These are phyloP conservation scores for Rachycentron canadum DNA, from an alignment of 2,797 vertebrate genomes.

Conservation along the genomic window DNA sequence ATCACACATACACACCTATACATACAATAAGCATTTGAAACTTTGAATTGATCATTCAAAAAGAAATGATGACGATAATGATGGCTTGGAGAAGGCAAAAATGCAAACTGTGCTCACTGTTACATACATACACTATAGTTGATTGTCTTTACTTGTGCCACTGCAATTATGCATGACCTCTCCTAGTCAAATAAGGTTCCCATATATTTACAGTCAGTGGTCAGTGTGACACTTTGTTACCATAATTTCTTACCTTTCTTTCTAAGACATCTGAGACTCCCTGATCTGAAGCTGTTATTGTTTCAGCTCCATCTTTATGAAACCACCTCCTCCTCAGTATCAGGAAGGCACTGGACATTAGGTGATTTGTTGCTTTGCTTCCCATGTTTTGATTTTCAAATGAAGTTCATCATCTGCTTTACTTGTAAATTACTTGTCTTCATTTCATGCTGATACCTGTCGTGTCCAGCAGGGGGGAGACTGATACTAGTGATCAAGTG, in stretches of 20 bases:
- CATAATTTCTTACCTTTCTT: not conserved
- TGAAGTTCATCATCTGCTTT: not conserved
- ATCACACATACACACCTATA: no score
- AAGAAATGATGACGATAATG: no score
- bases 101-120: not conserved
- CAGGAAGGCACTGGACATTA: not conserved
- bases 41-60: no score
- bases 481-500: slow-evolving; percentile 41
- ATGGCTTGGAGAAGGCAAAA: not conserved
- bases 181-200: not conserved
- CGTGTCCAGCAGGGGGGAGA: slow-evolving; percentile 67
- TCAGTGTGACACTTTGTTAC: not conserved
- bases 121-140: not conserved
- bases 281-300: not conserved
- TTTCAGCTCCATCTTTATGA: not conserved
- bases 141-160: not conserved
- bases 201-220: not conserved
- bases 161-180: not conserved
- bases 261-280: not conserved
- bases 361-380: not conserved
- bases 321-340: not conserved
- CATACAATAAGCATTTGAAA: not conserved
- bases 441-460: not conserved
- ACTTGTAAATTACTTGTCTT: not conserved
- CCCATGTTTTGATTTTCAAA: not conserved